Conservation (phyloP, 30 jellyfish, hydroid and myxozoan genomes). For the Nemopilema nomurai region DNA sequence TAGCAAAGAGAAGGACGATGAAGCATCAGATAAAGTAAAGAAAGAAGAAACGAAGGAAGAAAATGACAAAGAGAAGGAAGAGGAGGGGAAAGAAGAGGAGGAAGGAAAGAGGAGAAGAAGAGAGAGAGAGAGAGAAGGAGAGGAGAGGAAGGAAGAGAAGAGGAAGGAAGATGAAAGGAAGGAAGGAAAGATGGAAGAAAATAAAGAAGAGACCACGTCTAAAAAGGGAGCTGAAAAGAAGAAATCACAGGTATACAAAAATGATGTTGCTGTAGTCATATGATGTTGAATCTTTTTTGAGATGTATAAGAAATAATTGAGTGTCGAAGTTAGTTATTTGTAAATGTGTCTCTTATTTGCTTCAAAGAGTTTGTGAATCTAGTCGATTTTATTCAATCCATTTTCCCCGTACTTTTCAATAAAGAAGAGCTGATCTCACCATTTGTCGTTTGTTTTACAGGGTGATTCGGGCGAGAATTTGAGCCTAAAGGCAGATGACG, state of each 20-base stretch:
- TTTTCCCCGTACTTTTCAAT: too few relatives aligned
- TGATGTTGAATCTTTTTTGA: neutral
- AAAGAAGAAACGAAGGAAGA: conserved; percentile 10
- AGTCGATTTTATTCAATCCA: too few relatives aligned
- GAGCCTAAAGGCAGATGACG: conserved; percentile 17
- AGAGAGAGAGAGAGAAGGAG: neutral
- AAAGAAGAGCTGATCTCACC: too few relatives aligned
- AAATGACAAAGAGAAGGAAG: neutral
- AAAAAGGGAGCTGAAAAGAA: too few relatives aligned
- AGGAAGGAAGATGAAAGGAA: neutral
- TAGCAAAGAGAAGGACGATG: neutral
- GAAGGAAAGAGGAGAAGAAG: neutral
- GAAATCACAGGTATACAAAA: neutral
- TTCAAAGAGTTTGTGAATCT: too few relatives aligned
- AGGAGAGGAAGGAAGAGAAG: neutral
- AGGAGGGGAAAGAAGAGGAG: neutral
- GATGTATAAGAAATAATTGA: too few relatives aligned
- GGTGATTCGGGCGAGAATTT: neutral
- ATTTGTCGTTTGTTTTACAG: neutral
- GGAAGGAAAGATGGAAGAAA: neutral
- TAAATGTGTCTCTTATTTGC: too few relatives aligned
- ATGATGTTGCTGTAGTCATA: neutral
- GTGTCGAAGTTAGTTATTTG: too few relatives aligned
- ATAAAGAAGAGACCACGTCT: neutral
- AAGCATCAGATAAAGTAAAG: conserved; percentile 7